These are phyloP conservation scores for Parnassius glacialis DNA, from an alignment of 2,888 invertebrate genomes.

Conservation along the genomic window DNA sequence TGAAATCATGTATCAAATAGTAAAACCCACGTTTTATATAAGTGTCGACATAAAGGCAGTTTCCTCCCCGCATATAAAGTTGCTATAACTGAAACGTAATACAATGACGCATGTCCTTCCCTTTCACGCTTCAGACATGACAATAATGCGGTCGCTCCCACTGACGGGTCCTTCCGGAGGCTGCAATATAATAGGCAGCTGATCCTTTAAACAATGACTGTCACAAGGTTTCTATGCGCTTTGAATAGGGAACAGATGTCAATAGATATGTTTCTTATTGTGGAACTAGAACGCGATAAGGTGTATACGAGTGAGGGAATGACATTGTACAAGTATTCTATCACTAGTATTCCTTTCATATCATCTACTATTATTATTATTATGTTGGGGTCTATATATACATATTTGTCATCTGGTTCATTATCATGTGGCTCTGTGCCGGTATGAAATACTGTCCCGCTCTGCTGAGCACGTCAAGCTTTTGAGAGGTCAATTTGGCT, in stretches of 20 bases:
- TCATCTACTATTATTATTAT: too few species aligned
- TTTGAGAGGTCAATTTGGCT: too few species aligned
- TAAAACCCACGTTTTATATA: constrained; percentile 1
- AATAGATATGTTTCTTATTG: constrained; percentile 15
- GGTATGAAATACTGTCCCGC: too few species aligned
- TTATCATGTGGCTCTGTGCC: too few species aligned
- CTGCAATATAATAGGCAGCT: constrained; percentile 41
- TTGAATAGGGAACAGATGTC: constrained; percentile 40
- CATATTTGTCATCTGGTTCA: too few species aligned
- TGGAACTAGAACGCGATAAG: not conserved
- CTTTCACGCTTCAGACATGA: constrained; percentile 59
- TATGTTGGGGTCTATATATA: too few species aligned
- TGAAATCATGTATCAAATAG: not conserved
- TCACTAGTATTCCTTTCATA: too few species aligned
- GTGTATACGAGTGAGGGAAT: too few species aligned
- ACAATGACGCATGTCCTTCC: constrained; percentile 67
- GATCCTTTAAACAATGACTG: constrained; percentile 57
- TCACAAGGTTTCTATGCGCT: constrained; percentile 47
- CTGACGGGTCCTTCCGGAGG: constrained; percentile 71
- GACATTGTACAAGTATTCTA: too few species aligned
- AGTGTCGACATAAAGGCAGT: constrained; percentile 51
- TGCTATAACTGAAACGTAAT: constrained; percentile 65
- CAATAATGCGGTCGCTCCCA: constrained; percentile 66
- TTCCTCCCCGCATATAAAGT: constrained; percentile 69
- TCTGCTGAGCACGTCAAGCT: too few species aligned